phyloP scores from a whole-genome alignment of 2,888 invertebrate species.

The Erpobdella octoculata region DNA sequence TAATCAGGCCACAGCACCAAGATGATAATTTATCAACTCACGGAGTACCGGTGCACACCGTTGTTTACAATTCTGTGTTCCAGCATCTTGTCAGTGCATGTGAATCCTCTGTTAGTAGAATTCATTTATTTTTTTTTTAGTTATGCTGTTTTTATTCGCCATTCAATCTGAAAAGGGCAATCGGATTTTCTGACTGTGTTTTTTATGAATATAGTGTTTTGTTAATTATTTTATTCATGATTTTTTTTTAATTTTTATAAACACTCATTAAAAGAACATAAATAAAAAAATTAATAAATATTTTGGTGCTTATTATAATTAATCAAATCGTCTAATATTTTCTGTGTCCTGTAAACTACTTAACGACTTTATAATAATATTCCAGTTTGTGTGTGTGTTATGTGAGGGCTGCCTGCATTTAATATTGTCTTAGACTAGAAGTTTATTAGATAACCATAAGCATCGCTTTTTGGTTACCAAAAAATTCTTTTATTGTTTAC shows the following conservation, averaged over 20 bases:
- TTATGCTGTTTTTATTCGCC: background rate
- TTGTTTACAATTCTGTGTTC: slow-evolving; percentile 49
- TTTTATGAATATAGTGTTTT: background rate
- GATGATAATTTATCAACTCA: slow-evolving; percentile 50
- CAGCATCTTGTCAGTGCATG: slow-evolving; percentile 52
- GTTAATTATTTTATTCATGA: background rate
- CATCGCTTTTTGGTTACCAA: too few relatives aligned
- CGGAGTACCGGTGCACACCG: slow-evolving; percentile 49
- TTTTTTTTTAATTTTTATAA: background rate
- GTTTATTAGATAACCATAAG: too few relatives aligned
- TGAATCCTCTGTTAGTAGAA: slow-evolving; percentile 48
- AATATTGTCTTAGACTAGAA: too few relatives aligned
- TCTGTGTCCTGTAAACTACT: too few relatives aligned
- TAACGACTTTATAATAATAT: too few relatives aligned
- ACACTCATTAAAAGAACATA: too few relatives aligned
- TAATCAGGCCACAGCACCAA: slow-evolving; percentile 42
- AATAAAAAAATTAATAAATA: too few relatives aligned
- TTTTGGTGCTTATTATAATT: too few relatives aligned
- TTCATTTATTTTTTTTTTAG: slow-evolving; percentile 7
- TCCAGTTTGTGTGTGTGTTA: too few relatives aligned
- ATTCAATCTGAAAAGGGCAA: background rate
- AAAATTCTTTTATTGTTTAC: too few relatives aligned
- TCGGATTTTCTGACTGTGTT: background rate
- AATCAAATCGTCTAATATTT: too few relatives aligned
- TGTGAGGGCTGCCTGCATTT: too few relatives aligned